Evolutionary conservation across 2,113 vertebrate species (phyloP).

Genomic region (Apaloderma vittatum): DNA sequence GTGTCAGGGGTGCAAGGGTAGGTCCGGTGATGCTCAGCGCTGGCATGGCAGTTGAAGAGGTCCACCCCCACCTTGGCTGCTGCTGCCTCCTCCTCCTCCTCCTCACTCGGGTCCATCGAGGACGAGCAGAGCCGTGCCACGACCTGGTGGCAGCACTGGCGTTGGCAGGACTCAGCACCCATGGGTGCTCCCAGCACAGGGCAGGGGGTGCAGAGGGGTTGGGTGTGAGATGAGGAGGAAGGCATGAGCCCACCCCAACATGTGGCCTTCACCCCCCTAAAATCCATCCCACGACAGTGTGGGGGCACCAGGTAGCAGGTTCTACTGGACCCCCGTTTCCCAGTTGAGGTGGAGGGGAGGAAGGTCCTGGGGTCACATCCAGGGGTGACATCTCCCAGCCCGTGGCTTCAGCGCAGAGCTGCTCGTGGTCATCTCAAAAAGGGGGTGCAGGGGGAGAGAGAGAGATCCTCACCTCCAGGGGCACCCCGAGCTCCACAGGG

Average conservation of each 20-base stretch:
- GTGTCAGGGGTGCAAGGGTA: constrained; percentile 77
- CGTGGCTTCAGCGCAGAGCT: constrained; percentile 75
- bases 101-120: constrained; percentile 78
- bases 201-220: too few relatives aligned
- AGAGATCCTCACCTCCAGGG: background rate
- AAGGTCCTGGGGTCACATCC: background rate
- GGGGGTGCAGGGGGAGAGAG: background rate
- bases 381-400: constrained; percentile 66
- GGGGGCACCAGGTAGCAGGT: too few relatives aligned
- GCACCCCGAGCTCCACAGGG: background rate
- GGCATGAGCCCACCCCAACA: accelerated
- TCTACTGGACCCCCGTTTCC: background rate
- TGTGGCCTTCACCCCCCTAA: background rate
- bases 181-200: background rate
- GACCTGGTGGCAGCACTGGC: constrained; percentile 55
- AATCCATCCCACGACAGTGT: background rate
- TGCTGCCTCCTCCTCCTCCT: constrained; percentile 76
- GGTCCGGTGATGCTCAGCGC: constrained; percentile 64
- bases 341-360: background rate
- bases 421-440: constrained; percentile 75
- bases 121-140: constrained; percentile 68
- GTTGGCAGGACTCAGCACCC: background rate
- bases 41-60: constrained; percentile 82
- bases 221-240: background rate
- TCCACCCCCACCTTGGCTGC: constrained; percentile 79